These are phyloP conservation scores for Trilocha varians DNA, from an alignment of 2,888 invertebrate genomes.

Conservation along the genomic window DNA sequence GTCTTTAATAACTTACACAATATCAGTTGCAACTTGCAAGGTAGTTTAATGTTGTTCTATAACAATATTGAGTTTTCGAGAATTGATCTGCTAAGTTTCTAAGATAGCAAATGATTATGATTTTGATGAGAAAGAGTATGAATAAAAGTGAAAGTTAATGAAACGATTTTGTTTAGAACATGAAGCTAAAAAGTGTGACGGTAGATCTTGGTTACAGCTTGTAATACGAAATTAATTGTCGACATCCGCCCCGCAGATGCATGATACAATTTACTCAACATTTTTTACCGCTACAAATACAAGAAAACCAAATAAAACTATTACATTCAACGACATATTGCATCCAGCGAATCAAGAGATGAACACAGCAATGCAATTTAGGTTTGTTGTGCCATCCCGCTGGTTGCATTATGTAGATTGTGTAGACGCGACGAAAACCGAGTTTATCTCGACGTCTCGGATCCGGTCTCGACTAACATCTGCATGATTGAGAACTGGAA, in stretches of 20 bases:
- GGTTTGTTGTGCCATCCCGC: conserved; percentile 25
- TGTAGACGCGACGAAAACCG: conserved; percentile 41
- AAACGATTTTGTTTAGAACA: too few species aligned
- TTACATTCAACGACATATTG: background rate
- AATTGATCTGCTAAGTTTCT: too few species aligned
- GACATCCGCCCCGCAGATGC: too few species aligned
- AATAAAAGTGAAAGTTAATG: too few species aligned
- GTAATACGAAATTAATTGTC: too few species aligned
- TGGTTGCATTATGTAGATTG: conserved; percentile 64
- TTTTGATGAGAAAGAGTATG: too few species aligned
- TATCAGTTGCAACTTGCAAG: conserved; percentile 25
- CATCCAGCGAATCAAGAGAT: conserved; percentile 21
- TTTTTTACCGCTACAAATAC: too few species aligned
- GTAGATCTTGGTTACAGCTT: too few species aligned
- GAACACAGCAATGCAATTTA: conserved; percentile 47
- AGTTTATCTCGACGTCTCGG: conserved; percentile 64
- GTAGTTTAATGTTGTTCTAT: background rate
- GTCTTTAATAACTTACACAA: conserved; percentile 39
- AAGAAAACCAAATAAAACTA: background rate
- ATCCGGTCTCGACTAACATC: conserved; percentile 62
- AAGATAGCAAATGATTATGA: too few species aligned
- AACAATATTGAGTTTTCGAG: too few species aligned
- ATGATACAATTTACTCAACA: too few species aligned
- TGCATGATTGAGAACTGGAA: conserved; percentile 35
- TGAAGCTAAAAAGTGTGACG: too few species aligned